Percentiles rank a stretch among this genome's conserved stretches.
These are phyloP conservation scores for Harpagifer antarcticus DNA, from an alignment of 2,797 vertebrate species.

Conservation along the genomic window DNA sequence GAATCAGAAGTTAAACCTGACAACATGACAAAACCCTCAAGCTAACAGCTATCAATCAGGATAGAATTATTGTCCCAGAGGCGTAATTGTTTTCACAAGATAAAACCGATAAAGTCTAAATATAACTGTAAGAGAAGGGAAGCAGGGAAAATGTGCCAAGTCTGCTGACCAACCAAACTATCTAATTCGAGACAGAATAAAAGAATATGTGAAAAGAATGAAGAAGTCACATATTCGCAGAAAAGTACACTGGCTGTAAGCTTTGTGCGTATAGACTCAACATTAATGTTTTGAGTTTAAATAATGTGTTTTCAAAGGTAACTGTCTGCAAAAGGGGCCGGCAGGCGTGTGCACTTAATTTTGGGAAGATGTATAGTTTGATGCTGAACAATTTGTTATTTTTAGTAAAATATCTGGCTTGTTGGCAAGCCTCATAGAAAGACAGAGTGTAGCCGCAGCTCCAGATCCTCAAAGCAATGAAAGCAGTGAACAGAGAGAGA, in stretches of 20 bases:
- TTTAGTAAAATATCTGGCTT: slow-evolving; percentile 53
- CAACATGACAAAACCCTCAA: neutral
- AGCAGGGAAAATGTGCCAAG: slow-evolving; percentile 2
- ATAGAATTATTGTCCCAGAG: neutral
- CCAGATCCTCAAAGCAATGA: slow-evolving; percentile 58
- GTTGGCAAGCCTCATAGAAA: slow-evolving; percentile 60
- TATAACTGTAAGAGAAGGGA: neutral
- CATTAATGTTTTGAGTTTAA: neutral
- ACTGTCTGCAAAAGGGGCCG: neutral
- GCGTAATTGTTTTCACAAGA: neutral
- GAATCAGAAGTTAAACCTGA: neutral
- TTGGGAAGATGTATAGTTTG: slow-evolving; percentile 37
- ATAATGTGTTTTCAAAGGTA: slow-evolving; percentile 21
- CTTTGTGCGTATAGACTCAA: neutral
- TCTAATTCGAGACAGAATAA: slow-evolving; percentile 9
- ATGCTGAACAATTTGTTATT: slow-evolving; percentile 57
- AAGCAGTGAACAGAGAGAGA: slow-evolving; percentile 21
- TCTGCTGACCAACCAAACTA: neutral
- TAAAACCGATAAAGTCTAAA: neutral
- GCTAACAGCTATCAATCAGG: neutral
- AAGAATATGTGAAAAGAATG: neutral
- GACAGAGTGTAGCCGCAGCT: slow-evolving; percentile 39
- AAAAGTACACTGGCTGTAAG: slow-evolving; percentile 1
- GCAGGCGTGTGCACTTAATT: slow-evolving; percentile 28
- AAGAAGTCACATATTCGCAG: slow-evolving; percentile 12